A percentile compares a stretch with the other conserved stretches of the same genome.
phyloP scores from a whole-genome alignment of 2,113 vertebrate species.

The Phalacrocorax aristotelis region DNA sequence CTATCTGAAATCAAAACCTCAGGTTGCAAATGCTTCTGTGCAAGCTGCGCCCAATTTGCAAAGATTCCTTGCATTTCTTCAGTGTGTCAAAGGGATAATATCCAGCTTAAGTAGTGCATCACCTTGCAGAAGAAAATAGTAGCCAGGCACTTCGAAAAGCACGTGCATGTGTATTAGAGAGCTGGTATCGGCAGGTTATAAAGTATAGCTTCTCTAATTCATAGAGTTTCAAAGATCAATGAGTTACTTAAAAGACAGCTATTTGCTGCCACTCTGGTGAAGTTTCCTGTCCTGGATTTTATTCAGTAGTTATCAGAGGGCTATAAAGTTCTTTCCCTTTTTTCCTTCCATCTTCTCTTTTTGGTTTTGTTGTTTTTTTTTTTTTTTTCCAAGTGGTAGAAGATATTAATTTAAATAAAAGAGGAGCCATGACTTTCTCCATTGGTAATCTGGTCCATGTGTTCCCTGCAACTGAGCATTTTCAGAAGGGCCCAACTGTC shows the following conservation, averaged over 20 bases:
- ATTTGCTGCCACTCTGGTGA: conserved; percentile 53
- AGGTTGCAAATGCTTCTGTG: neutral
- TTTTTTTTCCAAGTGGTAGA: conserved; percentile 18
- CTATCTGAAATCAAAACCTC: neutral
- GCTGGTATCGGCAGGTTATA: neutral
- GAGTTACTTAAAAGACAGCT: conserved; percentile 41
- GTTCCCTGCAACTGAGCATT: conserved; percentile 79
- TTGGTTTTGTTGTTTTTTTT: neutral
- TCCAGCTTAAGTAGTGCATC: neutral
- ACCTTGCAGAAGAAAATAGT: neutral
- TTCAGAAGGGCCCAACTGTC: conserved; percentile 82
- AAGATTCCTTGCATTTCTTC: neutral
- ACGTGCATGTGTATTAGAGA: fast-evolving
- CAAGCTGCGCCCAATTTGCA: neutral
- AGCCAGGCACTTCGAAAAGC: neutral
- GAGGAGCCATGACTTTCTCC: conserved; percentile 63
- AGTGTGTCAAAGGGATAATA: neutral
- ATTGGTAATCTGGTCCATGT: conserved; percentile 78
- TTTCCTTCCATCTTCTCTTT: neutral
- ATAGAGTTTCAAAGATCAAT: conserved; percentile 29
- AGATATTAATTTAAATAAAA: conserved; percentile 70
- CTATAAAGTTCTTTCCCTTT: conserved; percentile 58
- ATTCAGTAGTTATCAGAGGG: conserved; percentile 43
- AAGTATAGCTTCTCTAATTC: conserved; percentile 26
- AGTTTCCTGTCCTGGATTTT: conserved; percentile 51